Evolutionary conservation across 2,797 vertebrate species (phyloP).

Genomic region (Sebastiscus tertius): DNA sequence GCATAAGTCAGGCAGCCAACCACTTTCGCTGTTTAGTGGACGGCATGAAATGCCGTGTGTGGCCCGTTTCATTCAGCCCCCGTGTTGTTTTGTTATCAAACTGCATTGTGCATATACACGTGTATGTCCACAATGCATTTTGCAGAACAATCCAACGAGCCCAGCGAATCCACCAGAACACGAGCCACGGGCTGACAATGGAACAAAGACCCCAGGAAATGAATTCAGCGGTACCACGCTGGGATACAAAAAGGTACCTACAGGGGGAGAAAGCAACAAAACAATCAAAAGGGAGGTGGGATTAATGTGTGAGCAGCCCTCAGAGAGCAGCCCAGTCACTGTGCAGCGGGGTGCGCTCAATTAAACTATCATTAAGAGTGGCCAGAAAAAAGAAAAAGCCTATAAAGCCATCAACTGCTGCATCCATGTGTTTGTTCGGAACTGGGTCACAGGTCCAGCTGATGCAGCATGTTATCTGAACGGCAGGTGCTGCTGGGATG

Average conservation of each 20-base stretch:
- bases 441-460: conserved; percentile 49
- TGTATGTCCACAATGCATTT: conserved; percentile 38
- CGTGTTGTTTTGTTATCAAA: conserved; percentile 34
- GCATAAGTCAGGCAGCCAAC: not conserved
- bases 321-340: conserved; percentile 41
- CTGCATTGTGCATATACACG: conserved; percentile 2
- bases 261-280: conserved; percentile 52
- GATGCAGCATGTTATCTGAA: conserved; percentile 46
- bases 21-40: not conserved
- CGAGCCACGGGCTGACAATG: conserved; percentile 42
- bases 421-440: conserved; percentile 46
- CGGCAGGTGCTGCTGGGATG: conserved; percentile 32
- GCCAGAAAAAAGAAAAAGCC: conserved; percentile 27
- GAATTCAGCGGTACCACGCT: conserved; percentile 52
- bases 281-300: conserved; percentile 65
- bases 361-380: conserved; percentile 60
- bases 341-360: conserved; percentile 33
- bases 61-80: conserved; percentile 34
- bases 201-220: conserved; percentile 71
- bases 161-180: conserved; percentile 67
- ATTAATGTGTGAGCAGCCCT: conserved; percentile 59
- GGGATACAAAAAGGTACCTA: conserved; percentile 64
- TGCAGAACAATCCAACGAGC: conserved; percentile 56
- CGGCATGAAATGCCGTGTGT: conserved; percentile 1
- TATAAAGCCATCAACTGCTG: conserved; percentile 32